Base-by-base conservation (phyloP, 1,140 invertebrate genomes). In the Trichonephila clavipes region DNA sequence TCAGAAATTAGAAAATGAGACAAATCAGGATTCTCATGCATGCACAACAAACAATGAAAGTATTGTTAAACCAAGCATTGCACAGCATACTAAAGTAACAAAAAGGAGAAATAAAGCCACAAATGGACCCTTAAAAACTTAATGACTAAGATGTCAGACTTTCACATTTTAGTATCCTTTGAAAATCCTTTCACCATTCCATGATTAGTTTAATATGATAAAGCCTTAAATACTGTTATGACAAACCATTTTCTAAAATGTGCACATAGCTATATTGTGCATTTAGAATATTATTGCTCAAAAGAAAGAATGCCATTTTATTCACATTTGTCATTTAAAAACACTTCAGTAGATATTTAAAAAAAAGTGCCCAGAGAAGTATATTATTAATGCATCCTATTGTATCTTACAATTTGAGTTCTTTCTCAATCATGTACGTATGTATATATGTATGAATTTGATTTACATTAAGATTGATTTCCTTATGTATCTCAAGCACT, bases 81-180 rank as follows among this genome's bases (percentile, higher is more conserved):
- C 24, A 58, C 86, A 88, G 40, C 81, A 92, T 44, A 58, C 82
- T 16, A 93, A 88, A 64, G 69, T 66, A 14, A 81, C 59, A 18
- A 93, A 82, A n/a, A 19, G 92, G 24, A 93, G 82, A 58, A 59
- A 59, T 24, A 93, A 81, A 66, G 24, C 61, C 21, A 24, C 21
- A 21, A 93, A 93, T 93, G 92, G 92, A 77, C 92, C 92, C 40
- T 4, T 77, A 12, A 93, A 93, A 64, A 93, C 86, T 64, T 88
- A 93, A 62, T 51, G 51, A 51, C 5, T 51, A 51, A 51, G 51
- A 51, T 51, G 51, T 51, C 40, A 62, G 40, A 21, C 28, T 62
- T 51, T 77, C 86, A 62, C 59, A n/a, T 64, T 88, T 88, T 88
- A 85, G 83, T 28, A 51, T 85, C 83, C 83, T 85, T 83, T 85